Evolutionary conservation across 1,140 invertebrate species (phyloP).

Genomic region (Hydropsyche tenuis): DNA sequence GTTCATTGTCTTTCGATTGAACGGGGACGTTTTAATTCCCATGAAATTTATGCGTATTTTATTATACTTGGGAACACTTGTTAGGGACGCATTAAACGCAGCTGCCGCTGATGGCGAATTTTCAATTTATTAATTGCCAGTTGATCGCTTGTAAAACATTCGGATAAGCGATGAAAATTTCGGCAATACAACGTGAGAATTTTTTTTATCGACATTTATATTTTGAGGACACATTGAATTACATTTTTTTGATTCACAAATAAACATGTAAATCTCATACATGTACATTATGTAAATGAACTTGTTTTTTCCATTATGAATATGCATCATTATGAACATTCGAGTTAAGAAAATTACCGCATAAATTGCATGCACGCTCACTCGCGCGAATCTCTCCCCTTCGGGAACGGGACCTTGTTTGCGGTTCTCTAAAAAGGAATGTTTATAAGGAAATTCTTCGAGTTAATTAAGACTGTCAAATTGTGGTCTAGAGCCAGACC

Average conservation of each 20-base stretch:
- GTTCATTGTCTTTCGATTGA: conserved; percentile 45
- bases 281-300: too few species aligned
- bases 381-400: background rate
- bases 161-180: too few species aligned
- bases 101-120: background rate
- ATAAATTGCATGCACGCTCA: too few species aligned
- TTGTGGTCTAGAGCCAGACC: conserved; percentile 28
- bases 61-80: too few species aligned
- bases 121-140: background rate
- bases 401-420: background rate
- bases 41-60: conserved; percentile 21
- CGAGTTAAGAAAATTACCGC: too few species aligned
- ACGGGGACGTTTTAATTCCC: conserved; percentile 43
- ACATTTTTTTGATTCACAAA: too few species aligned
- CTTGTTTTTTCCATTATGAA: too few species aligned
- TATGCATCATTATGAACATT: too few species aligned
- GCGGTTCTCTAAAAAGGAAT: conserved; percentile 16
- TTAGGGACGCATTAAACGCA: background rate
- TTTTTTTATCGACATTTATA: too few species aligned
- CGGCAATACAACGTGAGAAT: too few species aligned
- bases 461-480: conserved; percentile 49
- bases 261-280: too few species aligned
- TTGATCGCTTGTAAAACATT: background rate
- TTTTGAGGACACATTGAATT: too few species aligned
- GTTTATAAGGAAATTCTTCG: conserved; percentile 31